phyloP scores from a whole-genome alignment of 2,888 invertebrate genomes.

The Standfussiana lucernea region DNA sequence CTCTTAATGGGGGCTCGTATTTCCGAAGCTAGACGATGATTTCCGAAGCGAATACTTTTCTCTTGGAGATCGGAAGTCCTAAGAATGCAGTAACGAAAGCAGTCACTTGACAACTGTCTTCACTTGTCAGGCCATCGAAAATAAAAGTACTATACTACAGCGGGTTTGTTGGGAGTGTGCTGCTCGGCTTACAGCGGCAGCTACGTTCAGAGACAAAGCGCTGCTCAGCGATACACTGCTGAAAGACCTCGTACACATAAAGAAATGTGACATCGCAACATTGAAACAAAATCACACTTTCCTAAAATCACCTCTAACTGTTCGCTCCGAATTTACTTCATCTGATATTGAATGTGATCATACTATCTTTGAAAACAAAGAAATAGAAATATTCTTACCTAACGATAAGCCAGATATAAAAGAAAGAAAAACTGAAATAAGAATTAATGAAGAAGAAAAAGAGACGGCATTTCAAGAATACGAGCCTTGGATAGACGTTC shows the following conservation, averaged over 20 bases:
- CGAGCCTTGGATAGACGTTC: conserved; percentile 42
- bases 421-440: neutral
- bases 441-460: neutral
- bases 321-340: neutral
- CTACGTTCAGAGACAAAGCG: conserved; percentile 39
- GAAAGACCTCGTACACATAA: conserved; percentile 21
- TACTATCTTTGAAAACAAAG: neutral
- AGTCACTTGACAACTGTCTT: conserved; percentile 2
- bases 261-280: conserved; percentile 15
- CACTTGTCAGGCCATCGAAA: conserved; percentile 12
- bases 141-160: neutral
- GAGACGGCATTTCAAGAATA: neutral
- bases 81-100: neutral
- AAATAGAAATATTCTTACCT: neutral
- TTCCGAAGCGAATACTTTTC: neutral
- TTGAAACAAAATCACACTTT: conserved; percentile 22
- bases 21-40: neutral
- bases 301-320: conserved; percentile 12
- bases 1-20: neutral
- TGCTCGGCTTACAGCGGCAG: conserved; percentile 31
- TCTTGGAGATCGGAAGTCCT: neutral
- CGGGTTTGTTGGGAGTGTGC: conserved; percentile 41
- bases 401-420: neutral
- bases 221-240: conserved; percentile 32
- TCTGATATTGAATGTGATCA: conserved; percentile 9